Base-by-base conservation (phyloP, 2,113 vertebrate species). In the Stomatorhinus ivindoensis region DNA sequence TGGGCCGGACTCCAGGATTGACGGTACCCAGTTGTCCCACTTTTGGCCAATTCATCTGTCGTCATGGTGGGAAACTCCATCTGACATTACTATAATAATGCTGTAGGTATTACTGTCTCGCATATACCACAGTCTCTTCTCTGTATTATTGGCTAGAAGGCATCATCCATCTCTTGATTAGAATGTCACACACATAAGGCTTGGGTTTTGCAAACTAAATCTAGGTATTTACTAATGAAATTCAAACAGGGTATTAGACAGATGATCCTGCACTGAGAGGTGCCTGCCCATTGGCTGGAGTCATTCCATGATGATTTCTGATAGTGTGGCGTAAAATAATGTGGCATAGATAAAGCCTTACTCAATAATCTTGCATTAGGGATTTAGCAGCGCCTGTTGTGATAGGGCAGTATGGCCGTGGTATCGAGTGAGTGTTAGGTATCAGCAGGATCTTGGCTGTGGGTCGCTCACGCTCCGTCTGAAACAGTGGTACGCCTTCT, bases 1-100 rank as follows among this genome's bases (percentile, higher is more conserved):
- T n/a, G 92, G 92, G 93, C 92, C 48, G 46, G 39, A 50, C 24
- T 89, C 92, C 93, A 94, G 93, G 83, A 90, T 88, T 93, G 91
- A 91, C 90, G 92, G 73, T 87, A 90, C 91, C 91, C 92, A 91
- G 90, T 91, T 91, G 90, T 87, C 90, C n/a, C 47, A 83, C 88
- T 86, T 89, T 92, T 93, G 88, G 51, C 90, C 88, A 65, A 58
- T 88, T 90, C 92, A 89, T 92, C 90, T 91, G 89, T 27, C 76
- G 84, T 90, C 90, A 80, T 88, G 61, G 48, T 39, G 80, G 87
- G 90, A 89, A 55, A 19, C 86, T 90, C 86, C 48, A 31, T 80
- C 85, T 88, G 58, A 83, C 17, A 39, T 39, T 80, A 21, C 17
- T 80, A 8, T 80, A 47, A 44, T 31, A 8, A 11, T 86, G 19